These are phyloP conservation scores for Mionectes macconnelli DNA, from an alignment of 2,113 vertebrate genomes.

Conservation along the genomic window DNA sequence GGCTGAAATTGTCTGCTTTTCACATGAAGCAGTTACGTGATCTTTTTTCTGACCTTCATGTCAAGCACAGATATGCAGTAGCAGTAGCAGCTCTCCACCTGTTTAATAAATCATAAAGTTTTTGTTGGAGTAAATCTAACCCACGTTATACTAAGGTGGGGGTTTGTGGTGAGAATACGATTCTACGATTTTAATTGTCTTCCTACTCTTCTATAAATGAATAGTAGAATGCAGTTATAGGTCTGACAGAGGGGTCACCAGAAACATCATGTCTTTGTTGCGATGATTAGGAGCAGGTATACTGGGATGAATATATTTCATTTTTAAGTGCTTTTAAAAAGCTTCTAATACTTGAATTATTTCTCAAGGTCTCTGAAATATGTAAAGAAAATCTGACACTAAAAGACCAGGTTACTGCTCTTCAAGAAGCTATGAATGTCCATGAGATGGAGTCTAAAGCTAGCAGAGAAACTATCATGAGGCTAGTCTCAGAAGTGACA, in stretches of 20 bases:
- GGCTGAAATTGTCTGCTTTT: neutral
- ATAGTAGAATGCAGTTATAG: neutral
- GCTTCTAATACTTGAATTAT: neutral
- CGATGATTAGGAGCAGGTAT: neutral
- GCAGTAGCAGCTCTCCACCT: neutral
- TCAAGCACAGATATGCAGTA: neutral
- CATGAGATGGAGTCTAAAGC: conserved; percentile 88
- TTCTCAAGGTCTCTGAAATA: conserved; percentile 73
- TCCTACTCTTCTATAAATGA: neutral
- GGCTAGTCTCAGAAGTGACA: conserved; percentile 81
- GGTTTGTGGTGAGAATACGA: neutral
- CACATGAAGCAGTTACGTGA: neutral
- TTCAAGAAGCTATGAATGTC: conserved; percentile 79
- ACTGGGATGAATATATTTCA: neutral
- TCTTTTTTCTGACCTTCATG: neutral
- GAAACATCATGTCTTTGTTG: neutral
- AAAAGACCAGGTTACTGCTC: conserved; percentile 68
- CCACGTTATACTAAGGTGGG: neutral
- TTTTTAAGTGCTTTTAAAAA: neutral
- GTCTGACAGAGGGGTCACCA: neutral
- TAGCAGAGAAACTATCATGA: conserved; percentile 83
- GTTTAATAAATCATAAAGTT: neutral
- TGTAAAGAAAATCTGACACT: conserved; percentile 72
- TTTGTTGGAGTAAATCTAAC: neutral
- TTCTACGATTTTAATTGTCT: neutral